Evolutionary conservation across 2,888 invertebrate genomes (phyloP).

Genomic region (Drosophila multiciliata): DNA sequence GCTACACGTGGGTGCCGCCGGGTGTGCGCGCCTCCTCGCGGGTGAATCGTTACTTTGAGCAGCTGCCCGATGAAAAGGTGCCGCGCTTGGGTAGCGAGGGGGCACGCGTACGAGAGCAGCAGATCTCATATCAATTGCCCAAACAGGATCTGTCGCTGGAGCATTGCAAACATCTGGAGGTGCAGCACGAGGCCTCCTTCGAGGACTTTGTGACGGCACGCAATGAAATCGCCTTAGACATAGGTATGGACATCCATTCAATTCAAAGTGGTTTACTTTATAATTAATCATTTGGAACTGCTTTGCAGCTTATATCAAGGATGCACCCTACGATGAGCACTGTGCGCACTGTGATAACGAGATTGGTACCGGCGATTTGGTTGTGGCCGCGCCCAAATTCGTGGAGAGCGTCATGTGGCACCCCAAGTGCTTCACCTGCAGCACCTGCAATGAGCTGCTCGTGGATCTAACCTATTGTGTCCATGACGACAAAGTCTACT

Average conservation of each 20-base stretch:
- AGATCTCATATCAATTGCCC: slow-evolving; percentile 95
- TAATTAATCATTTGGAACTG: background rate
- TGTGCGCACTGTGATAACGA: slow-evolving; percentile 94
- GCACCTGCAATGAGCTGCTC: slow-evolving; percentile 94
- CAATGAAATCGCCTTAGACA: slow-evolving; percentile 98
- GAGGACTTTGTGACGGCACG: slow-evolving; percentile 97
- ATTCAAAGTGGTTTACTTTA: background rate
- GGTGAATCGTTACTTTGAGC: slow-evolving; percentile 94
- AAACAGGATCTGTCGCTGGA: slow-evolving; percentile 96
- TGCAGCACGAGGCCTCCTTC: slow-evolving; percentile 91
- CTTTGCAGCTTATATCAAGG: slow-evolving; percentile 87
- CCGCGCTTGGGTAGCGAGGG: slow-evolving; percentile 91
- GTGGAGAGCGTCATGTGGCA: slow-evolving; percentile 93
- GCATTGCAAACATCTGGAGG: slow-evolving; percentile 94
- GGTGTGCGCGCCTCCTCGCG: slow-evolving; percentile 84
- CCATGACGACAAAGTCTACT: slow-evolving; percentile 93
- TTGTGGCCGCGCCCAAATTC: slow-evolving; percentile 93
- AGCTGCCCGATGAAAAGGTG: slow-evolving; percentile 92
- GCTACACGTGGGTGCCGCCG: slow-evolving; percentile 89
- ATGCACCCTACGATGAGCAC: slow-evolving; percentile 87
- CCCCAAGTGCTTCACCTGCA: slow-evolving; percentile 96
- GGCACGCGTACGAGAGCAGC: slow-evolving; percentile 91
- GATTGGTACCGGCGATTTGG: slow-evolving; percentile 92
- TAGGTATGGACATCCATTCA: slow-evolving; percentile 87
- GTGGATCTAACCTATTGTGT: slow-evolving; percentile 98